Percentiles rank a stretch among this genome's conserved stretches.
These are phyloP conservation scores for Aphidoletes aphidimyza DNA, from an alignment of 2,888 invertebrate species.

Conservation along the genomic window DNA sequence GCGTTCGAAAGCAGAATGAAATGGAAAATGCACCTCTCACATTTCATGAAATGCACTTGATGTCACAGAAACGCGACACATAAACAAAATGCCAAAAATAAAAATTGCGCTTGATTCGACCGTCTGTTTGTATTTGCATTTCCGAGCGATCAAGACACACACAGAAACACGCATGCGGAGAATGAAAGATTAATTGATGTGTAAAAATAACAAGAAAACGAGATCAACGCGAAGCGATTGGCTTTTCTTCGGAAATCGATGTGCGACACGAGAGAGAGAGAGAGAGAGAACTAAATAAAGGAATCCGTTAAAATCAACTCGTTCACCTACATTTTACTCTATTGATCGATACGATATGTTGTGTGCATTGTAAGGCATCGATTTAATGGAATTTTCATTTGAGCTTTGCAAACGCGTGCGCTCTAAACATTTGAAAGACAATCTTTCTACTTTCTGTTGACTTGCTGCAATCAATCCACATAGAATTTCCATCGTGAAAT, in stretches of 20 bases:
- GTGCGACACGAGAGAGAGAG: neutral
- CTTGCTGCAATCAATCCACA: neutral
- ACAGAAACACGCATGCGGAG: too few relatives aligned
- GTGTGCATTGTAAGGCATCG: neutral
- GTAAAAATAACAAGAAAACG: neutral
- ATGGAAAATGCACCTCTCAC: constrained; percentile 1
- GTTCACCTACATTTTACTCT: constrained; percentile 52
- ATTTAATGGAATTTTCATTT: constrained; percentile 48
- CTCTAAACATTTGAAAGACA: neutral
- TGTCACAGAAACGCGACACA: constrained; percentile 1
- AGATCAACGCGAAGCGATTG: neutral
- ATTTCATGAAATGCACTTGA: neutral
- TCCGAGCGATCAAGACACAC: too few relatives aligned
- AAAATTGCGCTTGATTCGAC: neutral
- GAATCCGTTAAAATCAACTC: constrained; percentile 52
- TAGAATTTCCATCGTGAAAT: too few relatives aligned
- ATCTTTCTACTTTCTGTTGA: neutral
- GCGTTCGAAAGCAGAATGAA: neutral
- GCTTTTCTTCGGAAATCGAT: neutral
- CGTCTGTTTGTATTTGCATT: neutral
- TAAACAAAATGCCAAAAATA: neutral
- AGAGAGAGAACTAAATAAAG: too few relatives aligned
- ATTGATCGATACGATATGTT: constrained; percentile 12
- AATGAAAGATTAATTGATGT: neutral
- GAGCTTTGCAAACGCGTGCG: neutral